Conservation (phyloP, 2,888 invertebrate genomes). For the Sesamia inferens region DNA sequence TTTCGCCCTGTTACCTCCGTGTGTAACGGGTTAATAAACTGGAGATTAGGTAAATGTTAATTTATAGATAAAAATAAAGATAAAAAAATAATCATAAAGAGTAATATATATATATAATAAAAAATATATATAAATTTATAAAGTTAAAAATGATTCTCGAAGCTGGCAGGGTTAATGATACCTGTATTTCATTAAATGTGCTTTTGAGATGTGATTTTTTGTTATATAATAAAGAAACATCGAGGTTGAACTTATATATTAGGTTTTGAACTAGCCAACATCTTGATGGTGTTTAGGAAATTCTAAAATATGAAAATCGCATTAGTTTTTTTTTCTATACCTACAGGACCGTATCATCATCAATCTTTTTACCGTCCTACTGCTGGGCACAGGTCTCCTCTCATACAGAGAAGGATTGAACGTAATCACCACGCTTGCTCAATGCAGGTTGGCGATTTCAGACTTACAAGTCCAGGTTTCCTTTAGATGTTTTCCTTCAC, state of each 20-base stretch:
- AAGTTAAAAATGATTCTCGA: conserved; percentile 42
- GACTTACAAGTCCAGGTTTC: too few species aligned
- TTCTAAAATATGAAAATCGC: conserved; percentile 6
- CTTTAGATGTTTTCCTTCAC: too few species aligned
- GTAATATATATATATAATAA: too few species aligned
- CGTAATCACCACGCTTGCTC: too few species aligned
- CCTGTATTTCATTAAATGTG: conserved; percentile 40
- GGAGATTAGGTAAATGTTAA: conserved; percentile 66
- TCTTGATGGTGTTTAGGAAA: conserved; percentile 16
- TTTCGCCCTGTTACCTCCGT: conserved; percentile 70
- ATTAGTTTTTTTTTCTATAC: neutral
- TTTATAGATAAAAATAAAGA: too few species aligned
- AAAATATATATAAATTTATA: too few species aligned
- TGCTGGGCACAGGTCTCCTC: too few species aligned
- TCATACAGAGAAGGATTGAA: too few species aligned
- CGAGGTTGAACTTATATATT: conserved; percentile 22
- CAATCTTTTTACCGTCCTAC: too few species aligned
- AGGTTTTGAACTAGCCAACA: conserved; percentile 4
- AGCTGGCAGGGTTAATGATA: conserved; percentile 47
- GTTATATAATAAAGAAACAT: conserved; percentile 14
- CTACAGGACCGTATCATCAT: too few species aligned
- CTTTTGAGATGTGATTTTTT: conserved; percentile 29
- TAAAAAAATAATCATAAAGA: too few species aligned
- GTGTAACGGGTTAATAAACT: conserved; percentile 69
- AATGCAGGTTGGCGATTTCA: too few species aligned